Conservation (phyloP, 2,888 invertebrate genomes). For the Acronicta psi region DNA sequence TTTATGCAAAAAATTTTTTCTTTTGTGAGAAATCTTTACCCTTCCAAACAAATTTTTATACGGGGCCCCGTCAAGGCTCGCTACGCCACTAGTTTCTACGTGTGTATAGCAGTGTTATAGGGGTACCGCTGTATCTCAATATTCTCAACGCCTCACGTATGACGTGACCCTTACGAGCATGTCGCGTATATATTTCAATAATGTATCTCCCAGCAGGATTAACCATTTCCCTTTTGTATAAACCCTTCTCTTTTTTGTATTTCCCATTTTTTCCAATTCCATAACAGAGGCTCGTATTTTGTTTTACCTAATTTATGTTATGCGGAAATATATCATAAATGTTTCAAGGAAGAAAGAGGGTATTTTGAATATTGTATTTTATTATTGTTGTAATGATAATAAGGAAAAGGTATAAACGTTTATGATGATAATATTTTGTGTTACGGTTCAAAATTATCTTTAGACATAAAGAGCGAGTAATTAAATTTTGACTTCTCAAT, state of each 20-base stretch:
- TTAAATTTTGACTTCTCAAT: neutral
- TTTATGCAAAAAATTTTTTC: no score
- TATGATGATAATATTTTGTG: conserved; percentile 4
- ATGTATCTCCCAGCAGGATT: conserved; percentile 10
- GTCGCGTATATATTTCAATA: conserved; percentile 14
- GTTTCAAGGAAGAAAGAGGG: conserved; percentile 6
- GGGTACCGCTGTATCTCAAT: no score
- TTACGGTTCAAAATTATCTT: neutral
- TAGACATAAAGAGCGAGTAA: neutral
- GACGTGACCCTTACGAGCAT: neutral
- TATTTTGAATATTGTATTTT: conserved; percentile 6
- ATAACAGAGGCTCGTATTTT: conserved; percentile 1
- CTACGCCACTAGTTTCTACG: no score
- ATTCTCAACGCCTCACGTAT: neutral
- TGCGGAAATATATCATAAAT: conserved; percentile 3
- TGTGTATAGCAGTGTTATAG: neutral
- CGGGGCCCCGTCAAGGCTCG: no score
- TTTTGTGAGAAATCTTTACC: no score
- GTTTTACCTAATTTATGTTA: conserved; percentile 13
- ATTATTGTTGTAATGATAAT: neutral
- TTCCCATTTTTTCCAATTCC: conserved; percentile 15
- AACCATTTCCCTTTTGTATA: conserved; percentile 10
- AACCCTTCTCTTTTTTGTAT: conserved; percentile 14
- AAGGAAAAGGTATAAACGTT: conserved; percentile 1
- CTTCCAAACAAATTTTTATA: no score